Base-by-base conservation (phyloP, 2,113 vertebrate genomes). In the Chloroceryle aenea region DNA sequence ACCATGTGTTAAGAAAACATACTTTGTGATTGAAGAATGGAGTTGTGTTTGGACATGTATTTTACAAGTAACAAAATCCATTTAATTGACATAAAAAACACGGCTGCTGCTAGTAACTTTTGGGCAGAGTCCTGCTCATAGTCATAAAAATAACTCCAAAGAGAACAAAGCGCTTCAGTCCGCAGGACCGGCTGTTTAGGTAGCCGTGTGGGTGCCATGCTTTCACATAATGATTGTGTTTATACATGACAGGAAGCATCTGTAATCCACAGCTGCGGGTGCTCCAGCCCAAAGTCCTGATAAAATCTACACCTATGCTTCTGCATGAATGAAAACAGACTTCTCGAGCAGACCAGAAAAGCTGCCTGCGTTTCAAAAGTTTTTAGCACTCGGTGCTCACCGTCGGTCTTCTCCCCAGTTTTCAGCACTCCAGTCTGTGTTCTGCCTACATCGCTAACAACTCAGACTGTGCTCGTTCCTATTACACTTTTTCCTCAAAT, bases 161-260 rank as follows among this genome's bases (percentile, higher is more conserved):
- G 93, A 96, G 90, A 97, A 94, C 90, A 96, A 94, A 97, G 94
- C 85, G 42, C 94, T 95, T 97, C 94, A 95, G 94, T 97, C 81
- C 59, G 1, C 88, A 72, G 88, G 88, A 95, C 87, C 87, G 95
- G 87, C 95, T 97, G 93, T 95, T 97, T 95, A 89, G 96, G 90
- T 96, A 97, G 95, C 90, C 38, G 89, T 84, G 92, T 90, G 96
- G 93, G 93, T 97, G 93, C 96, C 95, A 97, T 95, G 95, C 95
- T 94, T 93, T 94, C 95, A 97, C 95, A 95, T 97, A 97, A 95
- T 97, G 96, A 96, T 96, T 95, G 89, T 97, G 96, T 97, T 97
- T 97, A 96, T 97, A 93, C 94, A 96, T 97, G 96, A 97, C 97
- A 97, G 97, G 97, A 97, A 97, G 94, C 97, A 97, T 97, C 97